Percentiles rank a stretch among this genome's conserved stretches.
Evolutionary conservation across 2,888 invertebrate genomes (phyloP).

Genomic region (Epiblema foenella): DNA sequence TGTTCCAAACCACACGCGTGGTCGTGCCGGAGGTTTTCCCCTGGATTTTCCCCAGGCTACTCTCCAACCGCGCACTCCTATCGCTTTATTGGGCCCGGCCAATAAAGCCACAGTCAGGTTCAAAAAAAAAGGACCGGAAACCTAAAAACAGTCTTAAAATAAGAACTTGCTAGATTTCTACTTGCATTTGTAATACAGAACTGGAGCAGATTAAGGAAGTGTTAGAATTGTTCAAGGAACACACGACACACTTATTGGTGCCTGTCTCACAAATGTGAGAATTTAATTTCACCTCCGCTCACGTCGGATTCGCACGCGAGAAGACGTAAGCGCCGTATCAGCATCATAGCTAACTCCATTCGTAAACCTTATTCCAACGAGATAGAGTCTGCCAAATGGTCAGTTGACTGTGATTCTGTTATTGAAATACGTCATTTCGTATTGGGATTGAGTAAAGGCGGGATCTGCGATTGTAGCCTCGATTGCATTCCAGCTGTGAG

Average conservation of each 20-base stretch:
- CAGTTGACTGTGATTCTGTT: not conserved
- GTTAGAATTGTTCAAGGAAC: conserved; percentile 14
- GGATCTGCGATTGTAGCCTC: conserved; percentile 21
- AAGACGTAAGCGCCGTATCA: not conserved
- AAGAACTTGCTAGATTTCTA: not conserved
- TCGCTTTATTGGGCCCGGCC: too few relatives aligned
- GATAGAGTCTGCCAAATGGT: too few relatives aligned
- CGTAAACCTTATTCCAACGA: too few relatives aligned
- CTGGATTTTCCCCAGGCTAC: too few relatives aligned
- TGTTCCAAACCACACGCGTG: too few relatives aligned
- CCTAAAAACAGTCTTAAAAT: too few relatives aligned
- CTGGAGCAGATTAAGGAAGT: conserved; percentile 1
- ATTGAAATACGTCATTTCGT: not conserved
- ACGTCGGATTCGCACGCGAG: not conserved
- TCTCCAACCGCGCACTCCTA: too few relatives aligned
- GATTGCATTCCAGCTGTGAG: conserved; percentile 15
- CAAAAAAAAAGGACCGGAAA: too few relatives aligned
- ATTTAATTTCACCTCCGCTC: conserved; percentile 28
- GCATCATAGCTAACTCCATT: too few relatives aligned
- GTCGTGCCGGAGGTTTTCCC: too few relatives aligned
- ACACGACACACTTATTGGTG: conserved; percentile 20
- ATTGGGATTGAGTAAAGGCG: not conserved
- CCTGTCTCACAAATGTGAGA: conserved; percentile 22
- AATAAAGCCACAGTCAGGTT: too few relatives aligned
- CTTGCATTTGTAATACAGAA: not conserved